A percentile compares a stretch with the other conserved stretches of the same genome.
phyloP scores from a whole-genome alignment of 2,797 vertebrate species.

The Gambelia wislizenii region DNA sequence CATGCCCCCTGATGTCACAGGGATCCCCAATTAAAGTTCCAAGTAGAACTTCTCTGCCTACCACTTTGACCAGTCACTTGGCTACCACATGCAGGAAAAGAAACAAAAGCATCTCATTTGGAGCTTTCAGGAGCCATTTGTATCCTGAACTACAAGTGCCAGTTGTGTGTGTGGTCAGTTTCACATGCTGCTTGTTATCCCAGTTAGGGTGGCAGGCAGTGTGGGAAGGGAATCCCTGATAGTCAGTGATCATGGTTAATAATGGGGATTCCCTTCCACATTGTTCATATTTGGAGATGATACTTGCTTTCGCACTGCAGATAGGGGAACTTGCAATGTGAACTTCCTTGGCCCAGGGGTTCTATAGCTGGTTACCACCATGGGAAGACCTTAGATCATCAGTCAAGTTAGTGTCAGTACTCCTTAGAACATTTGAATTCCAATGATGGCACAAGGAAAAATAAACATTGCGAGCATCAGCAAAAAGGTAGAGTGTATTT shows the following conservation, averaged over 20 bases:
- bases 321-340: not conserved
- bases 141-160: not conserved
- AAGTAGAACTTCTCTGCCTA: not conserved
- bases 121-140: not conserved
- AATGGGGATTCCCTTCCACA: not conserved
- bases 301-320: too few relatives aligned
- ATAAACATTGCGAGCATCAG: not conserved
- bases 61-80: not conserved
- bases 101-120: not conserved
- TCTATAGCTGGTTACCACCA: not conserved
- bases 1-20: not conserved
- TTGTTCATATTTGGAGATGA: not conserved
- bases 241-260: not conserved
- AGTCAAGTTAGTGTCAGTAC: not conserved
- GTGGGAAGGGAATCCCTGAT: not conserved
- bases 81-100: not conserved
- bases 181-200: not conserved
- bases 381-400: not conserved
- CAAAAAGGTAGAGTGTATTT: not conserved
- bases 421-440: not conserved
- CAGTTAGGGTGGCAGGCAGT: not conserved
- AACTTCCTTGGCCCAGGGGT: not conserved
- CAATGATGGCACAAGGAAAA: not conserved
- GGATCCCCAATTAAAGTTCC: not conserved
- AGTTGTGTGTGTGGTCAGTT: not conserved